Conservation (phyloP, 92 coral and sea anemone species). For the Chrysogorgia sp. region DNA sequence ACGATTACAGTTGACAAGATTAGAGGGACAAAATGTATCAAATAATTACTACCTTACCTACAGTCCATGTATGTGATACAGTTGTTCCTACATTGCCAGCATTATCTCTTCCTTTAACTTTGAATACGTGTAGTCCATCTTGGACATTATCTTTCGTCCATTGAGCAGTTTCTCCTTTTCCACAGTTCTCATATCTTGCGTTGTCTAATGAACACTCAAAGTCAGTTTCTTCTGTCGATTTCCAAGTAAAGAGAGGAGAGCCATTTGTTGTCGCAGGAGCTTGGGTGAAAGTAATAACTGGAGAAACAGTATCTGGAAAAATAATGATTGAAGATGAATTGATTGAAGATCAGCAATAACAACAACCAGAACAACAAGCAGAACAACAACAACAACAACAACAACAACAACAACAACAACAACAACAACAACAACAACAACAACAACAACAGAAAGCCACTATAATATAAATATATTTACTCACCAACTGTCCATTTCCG, state of each 20-base stretch:
- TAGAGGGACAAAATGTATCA: not conserved
- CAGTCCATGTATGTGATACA: slow-evolving; percentile 21
- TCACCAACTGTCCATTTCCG: slow-evolving; percentile 14
- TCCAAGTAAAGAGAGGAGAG: slow-evolving; percentile 29
- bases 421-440: not conserved
- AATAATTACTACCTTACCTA: slow-evolving; percentile 13
- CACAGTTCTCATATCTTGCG: slow-evolving; percentile 2
- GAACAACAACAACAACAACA: not conserved
- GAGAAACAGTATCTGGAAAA: slow-evolving; percentile 11
- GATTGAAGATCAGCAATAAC: not conserved
- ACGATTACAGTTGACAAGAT: too few relatives aligned
- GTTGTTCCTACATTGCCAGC: slow-evolving; percentile 11
- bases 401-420: slow-evolving; percentile 1
- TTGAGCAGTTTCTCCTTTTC: not conserved
- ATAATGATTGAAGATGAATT: too few relatives aligned
- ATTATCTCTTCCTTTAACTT: slow-evolving; percentile 12
- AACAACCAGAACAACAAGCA: not conserved
- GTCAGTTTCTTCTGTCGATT: slow-evolving; percentile 1
- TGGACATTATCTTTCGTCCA: slow-evolving; percentile 3
- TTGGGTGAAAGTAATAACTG: slow-evolving; percentile 3
- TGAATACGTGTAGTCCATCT: slow-evolving; percentile 15
- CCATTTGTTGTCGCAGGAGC: slow-evolving; percentile 12
- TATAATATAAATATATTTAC: not conserved
- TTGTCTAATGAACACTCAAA: slow-evolving; percentile 32
- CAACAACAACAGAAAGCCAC: not conserved